A percentile compares a stretch with the other conserved stretches of the same genome.
Conservation (phyloP, 2,797 vertebrate species). For the Pipistrellus kuhlii region DNA sequence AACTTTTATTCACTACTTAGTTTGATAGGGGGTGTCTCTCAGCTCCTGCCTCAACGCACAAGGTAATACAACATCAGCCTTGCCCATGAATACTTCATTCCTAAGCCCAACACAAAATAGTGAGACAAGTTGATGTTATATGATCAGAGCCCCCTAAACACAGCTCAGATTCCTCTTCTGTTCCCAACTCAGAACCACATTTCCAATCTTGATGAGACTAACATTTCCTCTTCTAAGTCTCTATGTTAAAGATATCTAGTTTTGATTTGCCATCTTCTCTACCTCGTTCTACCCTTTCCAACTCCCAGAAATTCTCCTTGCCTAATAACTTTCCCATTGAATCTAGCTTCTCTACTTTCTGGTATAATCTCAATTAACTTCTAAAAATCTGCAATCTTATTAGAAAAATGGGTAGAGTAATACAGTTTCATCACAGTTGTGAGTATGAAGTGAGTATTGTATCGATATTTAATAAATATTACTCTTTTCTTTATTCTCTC, state of each 20-base stretch:
- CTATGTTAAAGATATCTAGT: background rate
- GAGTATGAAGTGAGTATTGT: background rate
- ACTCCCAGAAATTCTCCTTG: background rate
- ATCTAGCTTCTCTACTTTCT: background rate
- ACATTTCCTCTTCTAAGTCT: background rate
- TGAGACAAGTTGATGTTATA: conserved; percentile 11
- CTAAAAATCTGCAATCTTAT: background rate
- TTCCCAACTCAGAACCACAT: background rate
- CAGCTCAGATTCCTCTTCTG: background rate
- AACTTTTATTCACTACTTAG: conserved; percentile 35
- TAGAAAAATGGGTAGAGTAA: background rate
- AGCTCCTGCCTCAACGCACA: background rate
- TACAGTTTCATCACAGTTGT: background rate
- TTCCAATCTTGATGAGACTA: background rate
- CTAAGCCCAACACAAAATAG: background rate
- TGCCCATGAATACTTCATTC: conserved; percentile 18
- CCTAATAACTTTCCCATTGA: background rate
- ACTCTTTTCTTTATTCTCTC: background rate
- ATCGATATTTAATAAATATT: background rate
- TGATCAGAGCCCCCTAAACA: background rate
- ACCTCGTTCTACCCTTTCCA: background rate
- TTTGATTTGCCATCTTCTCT: background rate
- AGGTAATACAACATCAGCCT: background rate
- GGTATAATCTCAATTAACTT: background rate
- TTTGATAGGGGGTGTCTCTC: background rate